Evolutionary conservation across 2,797 vertebrate species (phyloP).

Genomic region (Numenius phaeopus): DNA sequence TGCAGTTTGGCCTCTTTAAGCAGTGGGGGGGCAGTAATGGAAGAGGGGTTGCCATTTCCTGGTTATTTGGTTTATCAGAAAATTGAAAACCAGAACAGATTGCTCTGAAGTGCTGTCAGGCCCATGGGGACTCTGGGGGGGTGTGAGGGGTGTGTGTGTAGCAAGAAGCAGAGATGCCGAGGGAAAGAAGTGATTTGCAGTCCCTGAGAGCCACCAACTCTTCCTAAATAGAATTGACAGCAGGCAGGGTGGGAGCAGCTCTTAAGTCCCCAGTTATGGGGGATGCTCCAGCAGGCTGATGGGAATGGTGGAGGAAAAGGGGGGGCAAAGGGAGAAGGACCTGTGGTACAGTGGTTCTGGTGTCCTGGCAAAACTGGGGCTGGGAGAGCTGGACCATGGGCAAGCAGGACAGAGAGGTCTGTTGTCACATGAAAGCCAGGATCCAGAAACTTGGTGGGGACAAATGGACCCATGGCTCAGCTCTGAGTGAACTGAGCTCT

Average conservation of each 20-base stretch:
- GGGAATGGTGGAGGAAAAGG: not conserved
- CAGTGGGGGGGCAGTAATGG: not conserved
- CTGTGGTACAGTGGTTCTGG: not conserved
- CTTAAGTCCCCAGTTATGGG: not conserved
- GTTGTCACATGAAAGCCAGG: not conserved
- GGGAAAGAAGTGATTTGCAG: not conserved
- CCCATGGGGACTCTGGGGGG: too few relatives aligned
- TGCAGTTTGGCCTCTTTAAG: not conserved
- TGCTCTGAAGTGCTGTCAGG: not conserved
- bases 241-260: not conserved
- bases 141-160: not conserved
- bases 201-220: not conserved
- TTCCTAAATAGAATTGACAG: not conserved
- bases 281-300: not conserved
- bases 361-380: not conserved
- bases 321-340: not conserved
- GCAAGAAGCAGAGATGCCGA: not conserved
- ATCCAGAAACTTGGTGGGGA: not conserved
- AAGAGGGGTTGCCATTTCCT: not conserved
- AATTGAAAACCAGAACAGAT: not conserved
- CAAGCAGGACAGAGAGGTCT: fast-evolving
- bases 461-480: not conserved
- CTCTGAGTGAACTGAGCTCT: not conserved
- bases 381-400: not conserved
- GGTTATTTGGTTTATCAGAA: not conserved